Percentiles rank a stretch among this genome's conserved stretches.
Conservation (phyloP, 30 jellyfish, hydroid and myxozoan genomes). For the Aurelia sp. region DNA sequence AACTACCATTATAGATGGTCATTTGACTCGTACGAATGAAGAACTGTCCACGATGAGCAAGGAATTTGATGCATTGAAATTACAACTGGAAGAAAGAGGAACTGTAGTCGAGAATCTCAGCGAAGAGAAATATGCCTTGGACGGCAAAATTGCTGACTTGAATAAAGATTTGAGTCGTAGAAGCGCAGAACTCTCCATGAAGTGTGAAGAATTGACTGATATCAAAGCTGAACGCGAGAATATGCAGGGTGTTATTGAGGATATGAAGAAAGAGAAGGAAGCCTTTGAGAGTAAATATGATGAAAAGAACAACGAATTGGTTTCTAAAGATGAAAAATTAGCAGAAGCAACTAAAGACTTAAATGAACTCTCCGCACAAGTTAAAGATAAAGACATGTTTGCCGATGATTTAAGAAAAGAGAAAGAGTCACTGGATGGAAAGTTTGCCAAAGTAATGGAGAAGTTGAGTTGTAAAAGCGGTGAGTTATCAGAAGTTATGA, state of each 20-base stretch:
- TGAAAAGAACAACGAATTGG: not conserved
- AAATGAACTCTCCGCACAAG: not conserved
- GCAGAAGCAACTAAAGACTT: not conserved
- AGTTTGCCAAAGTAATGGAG: not conserved
- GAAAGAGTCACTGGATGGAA: too few relatives aligned
- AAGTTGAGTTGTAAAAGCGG: not conserved
- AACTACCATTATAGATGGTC: too few relatives aligned
- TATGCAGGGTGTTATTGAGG: not conserved
- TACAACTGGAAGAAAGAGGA: not conserved
- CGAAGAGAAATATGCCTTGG: not conserved
- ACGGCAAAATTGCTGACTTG: conserved; percentile 3
- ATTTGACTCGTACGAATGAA: too few relatives aligned
- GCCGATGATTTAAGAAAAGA: too few relatives aligned
- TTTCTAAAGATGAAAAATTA: not conserved
- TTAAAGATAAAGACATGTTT: not conserved
- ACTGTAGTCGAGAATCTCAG: not conserved
- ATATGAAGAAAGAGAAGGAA: not conserved
- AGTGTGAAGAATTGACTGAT: too few relatives aligned
- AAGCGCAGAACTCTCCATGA: not conserved
- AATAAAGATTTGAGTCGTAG: conserved; percentile 3
- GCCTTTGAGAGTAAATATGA: not conserved
- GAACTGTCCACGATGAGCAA: too few relatives aligned
- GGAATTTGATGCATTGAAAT: too few relatives aligned
- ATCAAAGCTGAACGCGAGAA: too few relatives aligned
- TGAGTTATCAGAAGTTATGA: not conserved